These are phyloP conservation scores for Teleopsis dalmanni DNA, from an alignment of 1,140 invertebrate species.

Conservation along the genomic window DNA sequence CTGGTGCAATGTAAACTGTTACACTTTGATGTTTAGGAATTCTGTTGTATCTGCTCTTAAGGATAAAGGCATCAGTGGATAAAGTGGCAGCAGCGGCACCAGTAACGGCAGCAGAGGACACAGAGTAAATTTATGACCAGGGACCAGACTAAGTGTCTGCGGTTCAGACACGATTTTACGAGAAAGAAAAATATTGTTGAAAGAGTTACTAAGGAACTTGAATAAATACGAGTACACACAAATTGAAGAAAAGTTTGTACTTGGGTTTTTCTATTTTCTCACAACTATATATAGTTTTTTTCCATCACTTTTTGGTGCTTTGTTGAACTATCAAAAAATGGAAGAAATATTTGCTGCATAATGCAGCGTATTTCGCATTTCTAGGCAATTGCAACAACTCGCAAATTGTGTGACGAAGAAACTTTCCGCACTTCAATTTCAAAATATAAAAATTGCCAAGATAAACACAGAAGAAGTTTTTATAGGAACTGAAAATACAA, in stretches of 20 bases:
- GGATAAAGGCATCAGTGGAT: not conserved
- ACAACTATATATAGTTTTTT: not conserved
- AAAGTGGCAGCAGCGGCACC: constrained; percentile 15
- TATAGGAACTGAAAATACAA: no score
- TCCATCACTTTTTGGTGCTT: not conserved
- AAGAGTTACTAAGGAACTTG: not conserved
- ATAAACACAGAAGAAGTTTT: no score
- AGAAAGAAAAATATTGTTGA: not conserved
- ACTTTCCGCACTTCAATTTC: no score
- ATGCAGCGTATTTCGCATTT: no score
- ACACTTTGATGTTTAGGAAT: constrained; percentile 39
- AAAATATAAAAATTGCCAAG: no score
- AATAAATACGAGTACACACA: not conserved
- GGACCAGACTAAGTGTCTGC: constrained; percentile 40
- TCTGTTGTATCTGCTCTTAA: constrained; percentile 28
- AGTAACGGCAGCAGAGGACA: constrained; percentile 2
- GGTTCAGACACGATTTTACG: constrained; percentile 23
- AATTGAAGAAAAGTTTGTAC: no score
- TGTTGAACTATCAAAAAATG: no score
- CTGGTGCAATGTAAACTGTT: constrained; percentile 22
- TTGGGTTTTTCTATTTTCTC: not conserved
- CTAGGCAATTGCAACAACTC: no score
- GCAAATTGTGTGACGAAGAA: no score
- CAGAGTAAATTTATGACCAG: constrained; percentile 32
- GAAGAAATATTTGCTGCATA: no score